Conservation (phyloP, 2,888 invertebrate genomes). For the Drosophila monieri region DNA sequence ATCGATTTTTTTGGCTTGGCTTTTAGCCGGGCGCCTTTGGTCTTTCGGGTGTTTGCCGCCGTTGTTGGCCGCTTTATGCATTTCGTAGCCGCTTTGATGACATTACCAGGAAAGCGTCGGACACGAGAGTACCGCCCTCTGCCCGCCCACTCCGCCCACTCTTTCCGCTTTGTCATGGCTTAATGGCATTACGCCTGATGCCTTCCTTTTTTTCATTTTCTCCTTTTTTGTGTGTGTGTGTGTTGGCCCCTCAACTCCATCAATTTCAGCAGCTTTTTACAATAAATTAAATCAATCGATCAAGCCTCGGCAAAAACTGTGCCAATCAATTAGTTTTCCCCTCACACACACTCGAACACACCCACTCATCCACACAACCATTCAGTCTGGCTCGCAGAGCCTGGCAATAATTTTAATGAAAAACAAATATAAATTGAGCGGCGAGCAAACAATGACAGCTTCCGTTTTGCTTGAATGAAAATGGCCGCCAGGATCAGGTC, state of each 20-base stretch:
- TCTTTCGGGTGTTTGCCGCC: constrained; percentile 46
- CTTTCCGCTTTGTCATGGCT: constrained; percentile 59
- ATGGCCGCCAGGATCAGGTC: constrained; percentile 33
- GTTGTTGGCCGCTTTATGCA: constrained; percentile 67
- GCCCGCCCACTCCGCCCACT: constrained; percentile 13
- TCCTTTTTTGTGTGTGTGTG: not conserved
- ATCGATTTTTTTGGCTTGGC: constrained; percentile 68
- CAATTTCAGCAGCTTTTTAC: constrained; percentile 75
- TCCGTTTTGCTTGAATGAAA: constrained; percentile 1
- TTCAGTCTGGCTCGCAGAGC: not conserved
- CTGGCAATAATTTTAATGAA: constrained; percentile 75
- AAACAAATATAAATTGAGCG: constrained; percentile 76
- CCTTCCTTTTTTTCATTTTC: constrained; percentile 24
- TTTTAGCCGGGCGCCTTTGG: constrained; percentile 60
- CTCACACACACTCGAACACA: constrained; percentile 11
- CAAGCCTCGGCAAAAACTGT: constrained; percentile 71
- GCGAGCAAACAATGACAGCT: constrained; percentile 65
- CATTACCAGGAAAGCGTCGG: constrained; percentile 62
- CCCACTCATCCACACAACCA: constrained; percentile 4
- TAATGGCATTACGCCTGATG: constrained; percentile 72
- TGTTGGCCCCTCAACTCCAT: constrained; percentile 57
- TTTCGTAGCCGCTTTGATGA: constrained; percentile 77
- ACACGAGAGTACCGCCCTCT: constrained; percentile 4
- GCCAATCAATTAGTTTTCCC: constrained; percentile 72
- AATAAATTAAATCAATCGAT: constrained; percentile 77